Conservation (phyloP, 2,888 invertebrate genomes). For the Drosophila buzzatii region DNA sequence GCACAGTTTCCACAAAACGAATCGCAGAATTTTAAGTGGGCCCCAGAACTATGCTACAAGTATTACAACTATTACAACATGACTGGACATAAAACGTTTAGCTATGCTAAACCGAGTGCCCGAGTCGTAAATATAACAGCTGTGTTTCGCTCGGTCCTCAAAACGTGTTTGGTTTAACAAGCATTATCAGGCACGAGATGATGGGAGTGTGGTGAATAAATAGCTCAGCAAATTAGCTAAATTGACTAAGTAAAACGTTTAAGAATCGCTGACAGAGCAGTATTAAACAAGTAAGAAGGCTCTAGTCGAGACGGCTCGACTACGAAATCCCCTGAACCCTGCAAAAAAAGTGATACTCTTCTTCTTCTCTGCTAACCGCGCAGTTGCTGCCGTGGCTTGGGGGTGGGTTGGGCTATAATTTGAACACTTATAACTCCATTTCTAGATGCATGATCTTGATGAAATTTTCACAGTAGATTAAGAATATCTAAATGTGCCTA, state of each 20-base stretch:
- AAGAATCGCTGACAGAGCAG: slow-evolving; percentile 3
- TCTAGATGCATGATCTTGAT: no score
- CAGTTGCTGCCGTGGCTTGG: no score
- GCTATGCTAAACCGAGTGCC: slow-evolving; percentile 24
- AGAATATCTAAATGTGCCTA: no score
- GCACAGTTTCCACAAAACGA: slow-evolving; percentile 24
- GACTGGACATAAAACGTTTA: slow-evolving; percentile 32
- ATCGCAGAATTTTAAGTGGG: slow-evolving; percentile 52
- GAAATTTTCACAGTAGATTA: no score
- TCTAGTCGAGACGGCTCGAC: no score
- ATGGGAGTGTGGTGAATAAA: neutral
- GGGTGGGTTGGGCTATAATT: no score
- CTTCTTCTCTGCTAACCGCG: no score
- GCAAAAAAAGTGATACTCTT: no score
- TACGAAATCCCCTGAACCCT: no score
- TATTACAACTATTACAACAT: slow-evolving; percentile 15
- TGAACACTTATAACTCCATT: no score
- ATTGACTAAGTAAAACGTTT: slow-evolving; percentile 9
- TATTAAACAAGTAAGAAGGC: no score
- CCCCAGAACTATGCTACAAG: slow-evolving; percentile 48
- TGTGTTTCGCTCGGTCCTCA: slow-evolving; percentile 4
- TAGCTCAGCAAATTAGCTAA: neutral
- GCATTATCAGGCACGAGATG: neutral
- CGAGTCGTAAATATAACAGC: slow-evolving; percentile 47
- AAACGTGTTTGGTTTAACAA: slow-evolving; percentile 43